Evolutionary conservation across 2,797 vertebrate species (phyloP).

Genomic region (Sebastolobus altivelis): DNA sequence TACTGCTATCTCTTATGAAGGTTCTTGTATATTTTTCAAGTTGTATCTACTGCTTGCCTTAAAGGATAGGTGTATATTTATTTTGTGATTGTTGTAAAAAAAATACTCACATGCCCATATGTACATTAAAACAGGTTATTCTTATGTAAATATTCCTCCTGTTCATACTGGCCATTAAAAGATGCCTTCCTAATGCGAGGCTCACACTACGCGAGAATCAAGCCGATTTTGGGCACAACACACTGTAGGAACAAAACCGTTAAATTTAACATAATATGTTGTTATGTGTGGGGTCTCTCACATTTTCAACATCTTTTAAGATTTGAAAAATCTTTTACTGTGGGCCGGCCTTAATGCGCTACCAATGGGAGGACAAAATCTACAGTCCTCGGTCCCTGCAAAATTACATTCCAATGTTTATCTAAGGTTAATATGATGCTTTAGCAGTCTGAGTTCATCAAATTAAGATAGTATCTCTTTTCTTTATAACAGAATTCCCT

Average conservation of each 20-base stretch:
- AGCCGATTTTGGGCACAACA: too few relatives aligned
- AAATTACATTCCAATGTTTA: neutral
- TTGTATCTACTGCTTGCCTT: neutral
- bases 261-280: too few relatives aligned
- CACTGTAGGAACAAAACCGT: too few relatives aligned
- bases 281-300: too few relatives aligned
- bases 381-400: neutral
- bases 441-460: slow-evolving; percentile 1
- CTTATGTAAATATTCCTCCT: neutral
- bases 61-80: neutral
- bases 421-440: neutral
- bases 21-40: too few relatives aligned
- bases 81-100: too few relatives aligned
- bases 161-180: neutral
- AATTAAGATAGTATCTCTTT: neutral
- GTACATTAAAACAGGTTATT: neutral
- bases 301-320: too few relatives aligned
- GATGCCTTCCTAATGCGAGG: neutral
- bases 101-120: neutral
- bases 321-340: too few relatives aligned
- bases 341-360: neutral
- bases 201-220: too few relatives aligned
- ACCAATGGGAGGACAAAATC: neutral
- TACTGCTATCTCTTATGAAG: too few relatives aligned
- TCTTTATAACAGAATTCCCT: too few relatives aligned